These are phyloP conservation scores for Cygnus buccinator DNA, from an alignment of 2,113 vertebrate genomes.

Conservation along the genomic window DNA sequence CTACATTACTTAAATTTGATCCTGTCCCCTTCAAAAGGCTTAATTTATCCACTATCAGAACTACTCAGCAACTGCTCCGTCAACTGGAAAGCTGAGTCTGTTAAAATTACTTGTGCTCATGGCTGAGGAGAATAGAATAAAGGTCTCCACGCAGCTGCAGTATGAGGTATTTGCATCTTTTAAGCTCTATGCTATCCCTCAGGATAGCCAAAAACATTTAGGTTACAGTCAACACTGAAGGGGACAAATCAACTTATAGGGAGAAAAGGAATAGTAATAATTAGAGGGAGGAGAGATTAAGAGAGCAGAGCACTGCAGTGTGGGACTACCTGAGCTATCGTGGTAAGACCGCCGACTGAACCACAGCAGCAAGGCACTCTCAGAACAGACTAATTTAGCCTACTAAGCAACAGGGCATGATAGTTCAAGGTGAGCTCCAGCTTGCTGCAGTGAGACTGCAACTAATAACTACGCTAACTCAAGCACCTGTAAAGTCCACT, in stretches of 20 bases:
- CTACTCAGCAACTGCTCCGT: not conserved
- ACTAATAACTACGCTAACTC: not conserved
- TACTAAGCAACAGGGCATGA: not conserved
- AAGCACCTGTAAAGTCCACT: conserved; percentile 5
- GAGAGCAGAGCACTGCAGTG: not conserved
- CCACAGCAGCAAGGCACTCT: not conserved
- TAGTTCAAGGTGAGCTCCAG: not conserved
- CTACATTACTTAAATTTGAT: not conserved
- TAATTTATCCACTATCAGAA: not conserved
- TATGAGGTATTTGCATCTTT: not conserved
- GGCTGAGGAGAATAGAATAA: conserved; percentile 16
- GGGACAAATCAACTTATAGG: not conserved
- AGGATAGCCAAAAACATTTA: not conserved
- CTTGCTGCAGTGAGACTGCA: not conserved
- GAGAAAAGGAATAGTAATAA: not conserved
- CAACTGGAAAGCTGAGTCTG: not conserved
- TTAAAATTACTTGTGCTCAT: not conserved
- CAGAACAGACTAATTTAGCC: not conserved
- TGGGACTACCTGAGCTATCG: not conserved
- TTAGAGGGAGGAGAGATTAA: not conserved
- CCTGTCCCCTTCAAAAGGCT: not conserved
- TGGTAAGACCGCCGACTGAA: not conserved
- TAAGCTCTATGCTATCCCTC: not conserved
- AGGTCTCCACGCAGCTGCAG: not conserved
- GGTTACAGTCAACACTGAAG: not conserved